Base-by-base conservation (phyloP, 2,797 vertebrate genomes). In the Ficedula albicollis region DNA sequence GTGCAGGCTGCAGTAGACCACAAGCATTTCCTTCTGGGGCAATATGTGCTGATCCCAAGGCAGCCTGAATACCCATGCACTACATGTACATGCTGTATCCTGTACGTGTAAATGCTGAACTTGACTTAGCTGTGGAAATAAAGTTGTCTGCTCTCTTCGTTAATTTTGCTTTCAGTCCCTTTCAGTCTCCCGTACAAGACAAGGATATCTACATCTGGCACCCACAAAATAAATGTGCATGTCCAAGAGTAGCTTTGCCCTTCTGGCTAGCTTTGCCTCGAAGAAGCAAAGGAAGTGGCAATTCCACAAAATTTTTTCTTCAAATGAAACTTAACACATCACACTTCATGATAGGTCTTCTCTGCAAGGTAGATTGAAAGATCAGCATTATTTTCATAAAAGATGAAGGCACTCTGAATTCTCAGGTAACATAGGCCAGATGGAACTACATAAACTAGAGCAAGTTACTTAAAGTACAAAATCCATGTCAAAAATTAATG, bases 11-110 rank as follows among this genome's bases (percentile, higher is more conserved):
- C 29, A n/a, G 39, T 8, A 10, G 16, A 44, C 17, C 23, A 29
- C 0, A 0, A 46, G 20, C 19, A 29, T 38, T 44, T 46, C 29
- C 39, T 52, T 60, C 63, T 21, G 16, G 19, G 39, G 19, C 38
- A 60, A 25, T 1, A 4, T 29, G 46, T n/a, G 38, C 39, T 44
- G n/a, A 76, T 44, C 10, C 22, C n/a, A 68, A 52, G n/a, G 20
- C 46, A 68, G 29, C n/a, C 39, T 46, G 63, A 76, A 13, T 29
- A 44, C 13, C 46, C 44, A 38, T 21, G 13, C 19, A 38, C 23
- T 59, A 13, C 5, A 5, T 8, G 11, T 26, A 64, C 72, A 38
- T n/a, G 25, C 20, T 64, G 30, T 8, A 49, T 30, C 20, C 36
- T 56, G 13, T 20, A 34, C 20, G 14, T 17, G 20, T 14, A 73